These are phyloP conservation scores for Scytalopus superciliaris DNA, from an alignment of 2,113 vertebrate species.

Conservation along the genomic window DNA sequence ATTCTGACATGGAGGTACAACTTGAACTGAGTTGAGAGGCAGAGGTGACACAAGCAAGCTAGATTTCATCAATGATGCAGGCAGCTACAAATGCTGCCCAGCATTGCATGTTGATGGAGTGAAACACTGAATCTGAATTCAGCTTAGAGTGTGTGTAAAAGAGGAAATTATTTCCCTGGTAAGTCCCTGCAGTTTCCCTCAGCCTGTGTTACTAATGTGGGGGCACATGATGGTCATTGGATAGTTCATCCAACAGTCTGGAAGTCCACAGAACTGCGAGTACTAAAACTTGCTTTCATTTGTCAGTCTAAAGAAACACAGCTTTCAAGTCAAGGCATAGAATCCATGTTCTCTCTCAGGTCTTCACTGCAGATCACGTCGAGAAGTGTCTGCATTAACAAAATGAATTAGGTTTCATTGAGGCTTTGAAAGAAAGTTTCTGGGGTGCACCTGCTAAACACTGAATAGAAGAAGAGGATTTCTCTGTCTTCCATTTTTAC, in stretches of 20 bases:
- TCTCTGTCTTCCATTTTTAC: background rate
- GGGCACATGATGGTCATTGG: background rate
- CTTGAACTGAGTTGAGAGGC: background rate
- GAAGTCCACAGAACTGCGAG: background rate
- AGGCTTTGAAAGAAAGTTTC: background rate
- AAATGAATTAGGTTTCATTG: background rate
- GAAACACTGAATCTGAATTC: background rate
- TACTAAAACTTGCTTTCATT: background rate
- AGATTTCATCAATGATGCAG: background rate
- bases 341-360: background rate
- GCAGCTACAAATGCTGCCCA: background rate
- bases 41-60: background rate
- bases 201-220: background rate
- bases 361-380: background rate
- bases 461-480: background rate
- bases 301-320: background rate
- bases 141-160: background rate
- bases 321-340: background rate
- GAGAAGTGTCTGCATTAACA: background rate
- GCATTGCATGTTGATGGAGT: background rate
- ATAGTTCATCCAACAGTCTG: background rate
- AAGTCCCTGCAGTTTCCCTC: background rate
- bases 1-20: background rate
- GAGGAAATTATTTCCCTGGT: background rate
- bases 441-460: background rate